These are phyloP conservation scores for Anas capensis DNA, from an alignment of 2,797 vertebrate species.

Conservation along the genomic window DNA sequence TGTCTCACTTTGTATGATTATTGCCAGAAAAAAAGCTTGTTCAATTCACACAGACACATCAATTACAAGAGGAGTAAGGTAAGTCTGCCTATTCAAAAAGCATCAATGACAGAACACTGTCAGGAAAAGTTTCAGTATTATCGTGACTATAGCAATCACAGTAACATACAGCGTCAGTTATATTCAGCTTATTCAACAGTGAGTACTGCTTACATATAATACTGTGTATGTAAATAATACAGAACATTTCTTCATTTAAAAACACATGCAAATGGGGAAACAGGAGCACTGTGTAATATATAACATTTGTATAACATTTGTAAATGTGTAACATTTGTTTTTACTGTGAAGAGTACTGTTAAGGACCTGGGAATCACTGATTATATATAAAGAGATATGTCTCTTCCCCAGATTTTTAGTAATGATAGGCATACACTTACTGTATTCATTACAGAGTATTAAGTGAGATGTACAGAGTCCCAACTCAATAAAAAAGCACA, in stretches of 20 bases:
- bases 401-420: conserved; percentile 30
- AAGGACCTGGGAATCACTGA: conserved; percentile 8
- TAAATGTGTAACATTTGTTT: conserved; percentile 24
- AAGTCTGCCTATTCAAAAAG: not conserved
- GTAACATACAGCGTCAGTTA: not conserved
- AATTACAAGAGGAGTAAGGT: not conserved
- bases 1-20: not conserved
- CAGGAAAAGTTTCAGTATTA: not conserved
- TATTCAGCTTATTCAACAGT: not conserved
- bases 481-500: not conserved
- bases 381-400: not conserved
- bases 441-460: not conserved
- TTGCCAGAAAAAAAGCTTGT: not conserved
- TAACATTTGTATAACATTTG: no score
- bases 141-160: not conserved
- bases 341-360: not conserved
- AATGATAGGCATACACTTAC: conserved; percentile 1
- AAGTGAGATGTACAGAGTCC: not conserved
- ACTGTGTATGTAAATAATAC: not conserved
- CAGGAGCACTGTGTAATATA: not conserved
- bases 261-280: not conserved
- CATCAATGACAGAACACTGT: not conserved
- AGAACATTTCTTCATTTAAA: not conserved
- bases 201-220: not conserved
- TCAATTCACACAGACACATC: not conserved